These are phyloP conservation scores for Andrena praecox DNA, from an alignment of 2,888 invertebrate genomes.

Conservation along the genomic window DNA sequence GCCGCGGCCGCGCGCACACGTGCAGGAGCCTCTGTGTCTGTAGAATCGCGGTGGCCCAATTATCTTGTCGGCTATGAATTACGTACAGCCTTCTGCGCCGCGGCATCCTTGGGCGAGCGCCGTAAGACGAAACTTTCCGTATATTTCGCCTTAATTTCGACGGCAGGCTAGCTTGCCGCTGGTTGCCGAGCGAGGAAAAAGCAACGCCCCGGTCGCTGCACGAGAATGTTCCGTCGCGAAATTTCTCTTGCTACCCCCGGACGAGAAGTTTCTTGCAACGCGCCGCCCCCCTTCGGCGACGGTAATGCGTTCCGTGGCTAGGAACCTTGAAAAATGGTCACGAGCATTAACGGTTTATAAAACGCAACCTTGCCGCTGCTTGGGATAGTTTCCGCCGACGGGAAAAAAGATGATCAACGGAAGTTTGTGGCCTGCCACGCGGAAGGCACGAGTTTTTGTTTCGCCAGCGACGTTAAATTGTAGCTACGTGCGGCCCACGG, in stretches of 20 bases:
- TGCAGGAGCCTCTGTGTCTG: neutral
- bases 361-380: conserved; percentile 5
- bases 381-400: neutral
- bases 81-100: conserved; percentile 31
- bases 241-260: conserved; percentile 2
- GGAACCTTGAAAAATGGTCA: conserved; percentile 5
- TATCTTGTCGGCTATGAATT: conserved; percentile 74
- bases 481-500: too few species aligned
- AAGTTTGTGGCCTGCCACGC: neutral
- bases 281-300: neutral
- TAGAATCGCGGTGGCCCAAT: conserved; percentile 69
- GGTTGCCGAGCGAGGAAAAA: neutral
- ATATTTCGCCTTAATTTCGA: conserved; percentile 36
- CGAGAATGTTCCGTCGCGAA: conserved; percentile 4
- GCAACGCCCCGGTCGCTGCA: neutral
- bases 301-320: neutral
- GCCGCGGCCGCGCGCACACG: neutral
- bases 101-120: conserved; percentile 17
- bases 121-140: conserved; percentile 32
- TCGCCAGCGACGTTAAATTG: too few species aligned
- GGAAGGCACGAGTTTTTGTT: neutral
- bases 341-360: conserved; percentile 26
- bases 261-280: conserved; percentile 12
- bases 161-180: neutral
- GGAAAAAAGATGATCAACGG: conserved; percentile 1